phyloP scores from a whole-genome alignment of 2,797 vertebrate species.

The Rhynchotus rufescens region DNA sequence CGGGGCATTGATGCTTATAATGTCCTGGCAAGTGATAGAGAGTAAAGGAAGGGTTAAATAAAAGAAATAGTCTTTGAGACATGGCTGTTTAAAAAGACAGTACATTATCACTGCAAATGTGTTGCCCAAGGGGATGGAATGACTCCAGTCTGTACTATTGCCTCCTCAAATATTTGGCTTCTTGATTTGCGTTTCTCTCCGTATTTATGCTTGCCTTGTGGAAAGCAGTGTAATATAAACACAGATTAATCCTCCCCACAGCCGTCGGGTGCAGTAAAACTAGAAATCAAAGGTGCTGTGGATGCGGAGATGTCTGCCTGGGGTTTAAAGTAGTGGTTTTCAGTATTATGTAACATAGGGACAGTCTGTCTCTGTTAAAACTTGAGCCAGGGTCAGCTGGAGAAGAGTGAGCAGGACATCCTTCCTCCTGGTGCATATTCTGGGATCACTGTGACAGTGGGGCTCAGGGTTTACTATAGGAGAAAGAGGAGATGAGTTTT shows the following conservation, averaged over 20 bases:
- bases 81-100: slow-evolving; percentile 36
- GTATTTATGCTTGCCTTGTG: slow-evolving; percentile 52
- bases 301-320: neutral
- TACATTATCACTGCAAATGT: slow-evolving; percentile 15
- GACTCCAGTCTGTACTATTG: neutral
- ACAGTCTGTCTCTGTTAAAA: neutral
- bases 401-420: neutral
- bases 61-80: neutral
- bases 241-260: neutral
- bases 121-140: neutral
- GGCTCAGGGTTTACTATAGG: neutral
- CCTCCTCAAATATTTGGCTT: slow-evolving; percentile 44
- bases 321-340: slow-evolving; percentile 42
- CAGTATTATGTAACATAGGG: neutral
- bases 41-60: slow-evolving; percentile 23
- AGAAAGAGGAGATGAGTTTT: neutral
- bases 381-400: neutral
- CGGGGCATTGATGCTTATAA: neutral
- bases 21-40: neutral
- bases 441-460: neutral
- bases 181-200: slow-evolving; percentile 46
- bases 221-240: neutral
- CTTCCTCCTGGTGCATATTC: neutral
- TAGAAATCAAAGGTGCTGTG: slow-evolving; percentile 49
- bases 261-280: neutral